Percentiles rank a stretch among this genome's conserved stretches.
Conservation (phyloP, 2,888 invertebrate species). For the Deilephila elpenor region DNA sequence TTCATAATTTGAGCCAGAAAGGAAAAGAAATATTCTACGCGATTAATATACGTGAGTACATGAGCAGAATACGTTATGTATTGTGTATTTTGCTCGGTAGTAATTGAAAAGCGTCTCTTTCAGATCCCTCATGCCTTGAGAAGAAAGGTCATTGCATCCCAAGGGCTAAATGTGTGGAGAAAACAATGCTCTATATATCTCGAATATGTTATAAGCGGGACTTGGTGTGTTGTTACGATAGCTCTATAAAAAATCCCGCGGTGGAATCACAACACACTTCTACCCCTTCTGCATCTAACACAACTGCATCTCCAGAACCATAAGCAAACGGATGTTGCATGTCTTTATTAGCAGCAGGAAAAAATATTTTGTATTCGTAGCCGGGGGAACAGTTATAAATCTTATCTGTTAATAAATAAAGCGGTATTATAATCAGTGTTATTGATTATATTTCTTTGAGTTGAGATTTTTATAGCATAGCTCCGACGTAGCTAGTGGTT, state of each 20-base stretch:
- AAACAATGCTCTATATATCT: constrained; percentile 61
- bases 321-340: background rate
- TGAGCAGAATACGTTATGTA: background rate
- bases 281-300: background rate
- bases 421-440: background rate
- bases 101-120: constrained; percentile 33
- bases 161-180: constrained; percentile 52
- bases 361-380: background rate
- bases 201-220: constrained; percentile 60
- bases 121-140: constrained; percentile 59
- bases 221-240: constrained; percentile 68
- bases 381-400: too few species aligned
- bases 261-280: background rate
- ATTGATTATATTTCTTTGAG: background rate
- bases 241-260: constrained; percentile 38
- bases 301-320: background rate
- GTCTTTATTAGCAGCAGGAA: background rate
- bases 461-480: too few species aligned
- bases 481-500: too few species aligned
- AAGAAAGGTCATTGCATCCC: constrained; percentile 62
- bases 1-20: constrained; percentile 50
- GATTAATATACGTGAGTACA: constrained; percentile 58
- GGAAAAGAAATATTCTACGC: constrained; percentile 57
- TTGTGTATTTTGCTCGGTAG: constrained; percentile 16
- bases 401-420: background rate